Evolutionary conservation across 2,888 invertebrate species (phyloP).

Genomic region (Microplitis manilae): DNA sequence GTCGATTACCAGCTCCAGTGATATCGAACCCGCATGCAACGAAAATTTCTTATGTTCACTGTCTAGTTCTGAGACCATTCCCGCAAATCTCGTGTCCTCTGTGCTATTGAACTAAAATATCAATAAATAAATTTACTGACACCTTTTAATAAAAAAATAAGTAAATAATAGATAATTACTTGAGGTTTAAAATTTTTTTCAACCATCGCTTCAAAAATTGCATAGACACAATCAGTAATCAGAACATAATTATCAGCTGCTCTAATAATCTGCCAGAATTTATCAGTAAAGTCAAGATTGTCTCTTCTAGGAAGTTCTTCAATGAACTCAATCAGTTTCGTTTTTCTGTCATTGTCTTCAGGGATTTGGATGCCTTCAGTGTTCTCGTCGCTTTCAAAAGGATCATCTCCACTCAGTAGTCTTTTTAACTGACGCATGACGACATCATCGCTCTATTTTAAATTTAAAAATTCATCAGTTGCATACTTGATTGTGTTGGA

Average conservation of each 20-base stretch:
- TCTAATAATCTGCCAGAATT: conserved; percentile 56
- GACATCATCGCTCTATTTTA: conserved; percentile 48
- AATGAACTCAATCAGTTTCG: conserved; percentile 51
- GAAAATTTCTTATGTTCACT: conserved; percentile 48
- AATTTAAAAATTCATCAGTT: not conserved
- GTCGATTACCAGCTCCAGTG: conserved; percentile 62
- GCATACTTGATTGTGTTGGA: not conserved
- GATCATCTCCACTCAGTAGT: conserved; percentile 51
- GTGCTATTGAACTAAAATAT: conserved; percentile 48
- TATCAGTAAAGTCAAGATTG: conserved; percentile 59
- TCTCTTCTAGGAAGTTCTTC: conserved; percentile 51
- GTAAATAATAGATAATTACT: conserved; percentile 48
- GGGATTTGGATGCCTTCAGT: not conserved
- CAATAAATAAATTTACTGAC: not conserved
- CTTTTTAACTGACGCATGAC: conserved; percentile 48
- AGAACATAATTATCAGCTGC: conserved; percentile 48
- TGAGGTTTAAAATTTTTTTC: conserved; percentile 51
- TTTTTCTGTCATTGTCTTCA: conserved; percentile 29
- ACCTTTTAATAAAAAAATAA: not conserved
- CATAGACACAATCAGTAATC: conserved; percentile 55
- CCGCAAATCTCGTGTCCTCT: conserved; percentile 57
- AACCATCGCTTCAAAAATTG: conserved; percentile 53
- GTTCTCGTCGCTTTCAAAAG: conserved; percentile 24
- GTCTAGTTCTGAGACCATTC: conserved; percentile 49
- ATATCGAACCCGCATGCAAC: conserved; percentile 56